These are phyloP conservation scores for Prunella himalayana DNA, from an alignment of 2,113 vertebrate genomes.

Conservation along the genomic window DNA sequence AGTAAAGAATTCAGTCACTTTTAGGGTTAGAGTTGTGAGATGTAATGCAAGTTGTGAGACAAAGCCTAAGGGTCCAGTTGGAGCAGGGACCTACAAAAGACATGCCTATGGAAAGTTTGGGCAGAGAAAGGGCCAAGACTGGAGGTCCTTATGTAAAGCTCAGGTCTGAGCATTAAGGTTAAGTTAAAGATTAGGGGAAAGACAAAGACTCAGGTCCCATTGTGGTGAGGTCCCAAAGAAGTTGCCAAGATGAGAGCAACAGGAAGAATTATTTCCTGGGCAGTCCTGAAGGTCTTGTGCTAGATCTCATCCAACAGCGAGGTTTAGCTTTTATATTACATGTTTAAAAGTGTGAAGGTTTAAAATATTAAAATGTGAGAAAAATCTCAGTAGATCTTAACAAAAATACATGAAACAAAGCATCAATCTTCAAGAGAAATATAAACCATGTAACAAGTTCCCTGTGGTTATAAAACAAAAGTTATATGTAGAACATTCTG, in stretches of 20 bases:
- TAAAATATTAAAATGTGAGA: not conserved
- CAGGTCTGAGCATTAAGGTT: not conserved
- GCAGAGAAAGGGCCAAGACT: not conserved
- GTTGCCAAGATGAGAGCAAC: not conserved
- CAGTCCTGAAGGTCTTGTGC: not conserved
- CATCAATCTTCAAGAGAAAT: not conserved
- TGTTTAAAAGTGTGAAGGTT: not conserved
- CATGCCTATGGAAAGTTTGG: not conserved
- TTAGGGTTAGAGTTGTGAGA: not conserved
- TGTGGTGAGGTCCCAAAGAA: not conserved
- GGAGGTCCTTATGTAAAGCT: not conserved
- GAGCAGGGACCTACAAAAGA: not conserved
- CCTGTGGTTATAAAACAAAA: not conserved
- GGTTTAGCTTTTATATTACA: not conserved
- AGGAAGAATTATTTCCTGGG: not conserved
- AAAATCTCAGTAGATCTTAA: not conserved
- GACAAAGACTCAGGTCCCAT: not conserved
- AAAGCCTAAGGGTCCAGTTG: not conserved
- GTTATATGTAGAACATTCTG: not conserved
- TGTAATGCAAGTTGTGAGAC: not conserved
- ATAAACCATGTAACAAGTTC: not conserved
- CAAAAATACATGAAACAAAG: not conserved
- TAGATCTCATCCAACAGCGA: not conserved
- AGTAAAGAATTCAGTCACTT: not conserved
- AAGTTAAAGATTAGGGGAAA: not conserved